These are phyloP conservation scores for Daptonema setosum DNA, from an alignment of 2,888 invertebrate species.

Conservation along the genomic window DNA sequence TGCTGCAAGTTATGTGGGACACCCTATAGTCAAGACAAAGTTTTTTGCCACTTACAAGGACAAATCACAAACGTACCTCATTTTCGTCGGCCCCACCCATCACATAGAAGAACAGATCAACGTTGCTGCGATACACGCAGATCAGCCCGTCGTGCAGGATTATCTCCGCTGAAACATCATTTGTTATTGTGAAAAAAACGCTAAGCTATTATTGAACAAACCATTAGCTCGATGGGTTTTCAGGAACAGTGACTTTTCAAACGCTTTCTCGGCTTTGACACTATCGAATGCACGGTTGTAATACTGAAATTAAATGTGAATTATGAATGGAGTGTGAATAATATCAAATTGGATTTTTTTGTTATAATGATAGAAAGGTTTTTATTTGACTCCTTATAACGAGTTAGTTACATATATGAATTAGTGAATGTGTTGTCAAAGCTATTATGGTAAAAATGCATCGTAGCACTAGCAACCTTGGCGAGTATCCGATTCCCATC, in stretches of 20 bases:
- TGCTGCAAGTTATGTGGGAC: neutral
- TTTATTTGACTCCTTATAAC: too few species aligned
- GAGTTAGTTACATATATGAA: too few species aligned
- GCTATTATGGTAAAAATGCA: too few species aligned
- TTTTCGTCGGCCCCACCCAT: conserved; percentile 94
- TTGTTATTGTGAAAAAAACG: too few species aligned
- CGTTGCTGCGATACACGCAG: conserved; percentile 88
- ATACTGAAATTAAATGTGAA: conserved; percentile 48
- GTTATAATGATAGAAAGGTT: too few species aligned
- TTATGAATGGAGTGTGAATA: too few species aligned
- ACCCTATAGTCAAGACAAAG: neutral
- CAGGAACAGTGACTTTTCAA: conserved; percentile 87
- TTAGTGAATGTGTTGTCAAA: too few species aligned
- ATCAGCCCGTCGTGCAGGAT: conserved; percentile 94
- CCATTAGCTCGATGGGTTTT: conserved; percentile 88
- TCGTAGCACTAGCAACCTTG: too few species aligned
- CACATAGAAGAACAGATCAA: conserved; percentile 92
- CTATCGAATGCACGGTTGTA: conserved; percentile 72
- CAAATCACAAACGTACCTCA: conserved; percentile 52
- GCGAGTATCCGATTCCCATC: conserved; percentile 87
- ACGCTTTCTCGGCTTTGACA: conserved; percentile 78
- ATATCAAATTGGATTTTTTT: too few species aligned
- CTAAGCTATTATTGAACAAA: conserved; percentile 16
- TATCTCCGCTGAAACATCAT: conserved; percentile 49
- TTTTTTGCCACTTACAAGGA: too few species aligned